These are phyloP conservation scores for Onychorhynchus coronatus DNA, from an alignment of 2,113 vertebrate genomes.

Conservation along the genomic window DNA sequence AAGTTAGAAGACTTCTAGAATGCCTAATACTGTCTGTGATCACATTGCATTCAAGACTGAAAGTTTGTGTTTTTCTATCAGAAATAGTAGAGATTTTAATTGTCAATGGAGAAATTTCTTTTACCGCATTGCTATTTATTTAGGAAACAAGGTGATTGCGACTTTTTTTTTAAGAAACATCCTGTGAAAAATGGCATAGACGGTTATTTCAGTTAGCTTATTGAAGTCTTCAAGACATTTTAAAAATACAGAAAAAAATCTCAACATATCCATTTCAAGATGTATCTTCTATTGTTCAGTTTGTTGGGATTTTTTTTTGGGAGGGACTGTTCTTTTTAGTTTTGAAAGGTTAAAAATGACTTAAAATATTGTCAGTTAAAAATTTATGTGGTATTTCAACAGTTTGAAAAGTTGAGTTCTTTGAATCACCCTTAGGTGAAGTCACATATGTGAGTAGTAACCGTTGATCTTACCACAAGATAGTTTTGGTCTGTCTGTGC, in stretches of 20 bases:
- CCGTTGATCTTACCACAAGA: constrained; percentile 77
- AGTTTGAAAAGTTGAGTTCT: constrained; percentile 65
- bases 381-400: constrained; percentile 58
- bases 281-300: neutral
- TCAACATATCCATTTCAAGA: neutral
- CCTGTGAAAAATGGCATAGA: neutral
- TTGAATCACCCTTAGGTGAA: constrained; percentile 61
- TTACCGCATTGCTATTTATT: neutral
- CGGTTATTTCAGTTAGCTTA: neutral
- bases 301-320: neutral
- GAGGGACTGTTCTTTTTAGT: neutral
- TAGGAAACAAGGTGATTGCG: neutral
- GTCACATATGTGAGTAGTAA: constrained; percentile 54
- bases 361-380: constrained; percentile 53
- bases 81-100: neutral
- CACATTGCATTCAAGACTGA: neutral
- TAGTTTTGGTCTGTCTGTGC: constrained; percentile 79
- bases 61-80: neutral
- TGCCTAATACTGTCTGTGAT: neutral
- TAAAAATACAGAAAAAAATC: neutral
- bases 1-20: neutral
- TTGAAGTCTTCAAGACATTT: neutral
- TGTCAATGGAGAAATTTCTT: neutral
- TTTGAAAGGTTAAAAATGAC: neutral
- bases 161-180: neutral